These are phyloP conservation scores for Hiodon alosoides DNA, from an alignment of 2,113 vertebrate species.

Conservation along the genomic window DNA sequence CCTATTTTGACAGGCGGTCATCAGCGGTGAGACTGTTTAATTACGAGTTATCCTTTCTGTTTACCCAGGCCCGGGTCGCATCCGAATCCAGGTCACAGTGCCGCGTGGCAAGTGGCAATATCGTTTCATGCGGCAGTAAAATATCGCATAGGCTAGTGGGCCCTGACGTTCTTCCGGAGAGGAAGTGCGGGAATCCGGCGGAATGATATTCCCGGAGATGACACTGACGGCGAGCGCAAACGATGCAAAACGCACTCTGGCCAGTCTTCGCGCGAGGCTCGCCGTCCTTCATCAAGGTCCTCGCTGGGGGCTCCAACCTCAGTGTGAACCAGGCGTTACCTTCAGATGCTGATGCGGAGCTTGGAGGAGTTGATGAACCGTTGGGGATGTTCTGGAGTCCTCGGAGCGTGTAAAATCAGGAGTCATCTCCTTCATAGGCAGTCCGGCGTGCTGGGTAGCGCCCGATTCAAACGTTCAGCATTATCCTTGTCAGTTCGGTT, in stretches of 20 bases:
- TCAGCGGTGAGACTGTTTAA: constrained; percentile 17
- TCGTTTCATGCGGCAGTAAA: background rate
- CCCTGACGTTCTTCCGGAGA: background rate
- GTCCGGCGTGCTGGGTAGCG: constrained; percentile 7
- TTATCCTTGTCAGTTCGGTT: constrained; percentile 1
- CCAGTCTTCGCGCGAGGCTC: background rate
- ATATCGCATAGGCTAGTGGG: background rate
- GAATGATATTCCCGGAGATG: background rate
- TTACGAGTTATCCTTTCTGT: constrained; percentile 6
- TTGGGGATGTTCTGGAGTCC: constrained; percentile 20
- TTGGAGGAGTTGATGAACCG: constrained; percentile 25
- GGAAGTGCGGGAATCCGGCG: background rate
- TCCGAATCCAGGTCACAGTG: background rate
- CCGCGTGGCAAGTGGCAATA: background rate
- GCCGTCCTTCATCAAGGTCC: constrained; percentile 12
- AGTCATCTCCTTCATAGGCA: constrained; percentile 21
- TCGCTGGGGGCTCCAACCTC: constrained; percentile 3
- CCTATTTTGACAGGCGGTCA: background rate
- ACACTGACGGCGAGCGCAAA: background rate
- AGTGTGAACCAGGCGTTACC: constrained; percentile 7
- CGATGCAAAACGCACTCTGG: background rate
- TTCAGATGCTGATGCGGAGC: constrained; percentile 28
- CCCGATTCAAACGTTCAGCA: background rate
- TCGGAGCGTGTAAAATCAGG: constrained; percentile 24
- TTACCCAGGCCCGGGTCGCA: background rate